A percentile compares a stretch with the other conserved stretches of the same genome.
phyloP scores from a whole-genome alignment of 2,113 vertebrate species.

The Pontoporia blainvillei region DNA sequence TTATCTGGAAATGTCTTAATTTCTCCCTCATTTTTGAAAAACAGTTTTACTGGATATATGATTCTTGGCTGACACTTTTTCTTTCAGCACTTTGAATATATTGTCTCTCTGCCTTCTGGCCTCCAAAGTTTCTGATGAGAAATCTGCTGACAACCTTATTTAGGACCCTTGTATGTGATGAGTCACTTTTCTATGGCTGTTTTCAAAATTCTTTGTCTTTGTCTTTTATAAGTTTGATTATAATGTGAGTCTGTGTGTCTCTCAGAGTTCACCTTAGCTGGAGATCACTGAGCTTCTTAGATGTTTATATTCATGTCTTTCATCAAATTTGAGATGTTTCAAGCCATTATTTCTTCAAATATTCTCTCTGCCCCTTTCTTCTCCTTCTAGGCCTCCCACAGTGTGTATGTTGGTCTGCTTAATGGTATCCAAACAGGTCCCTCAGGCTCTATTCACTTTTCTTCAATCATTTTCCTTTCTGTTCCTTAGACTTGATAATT shows the following conservation, averaged over 20 bases:
- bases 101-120: not conserved
- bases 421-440: not conserved
- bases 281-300: not conserved
- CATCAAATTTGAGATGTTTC: not conserved
- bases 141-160: not conserved
- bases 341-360: not conserved
- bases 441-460: not conserved
- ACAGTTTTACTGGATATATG: too few relatives aligned
- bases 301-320: not conserved
- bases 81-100: not conserved
- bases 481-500: not conserved
- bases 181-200: not conserved
- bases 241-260: not conserved
- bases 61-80: not conserved
- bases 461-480: not conserved
- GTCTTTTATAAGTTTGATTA: not conserved
- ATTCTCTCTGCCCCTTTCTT: not conserved
- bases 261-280: not conserved
- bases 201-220: not conserved
- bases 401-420: not conserved
- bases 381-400: not conserved
- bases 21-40: not conserved
- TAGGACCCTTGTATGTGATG: not conserved
- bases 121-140: not conserved
- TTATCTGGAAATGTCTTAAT: not conserved